These are phyloP conservation scores for Temnothorax curvispinosus DNA, from an alignment of 1,140 invertebrate genomes.

Conservation along the genomic window DNA sequence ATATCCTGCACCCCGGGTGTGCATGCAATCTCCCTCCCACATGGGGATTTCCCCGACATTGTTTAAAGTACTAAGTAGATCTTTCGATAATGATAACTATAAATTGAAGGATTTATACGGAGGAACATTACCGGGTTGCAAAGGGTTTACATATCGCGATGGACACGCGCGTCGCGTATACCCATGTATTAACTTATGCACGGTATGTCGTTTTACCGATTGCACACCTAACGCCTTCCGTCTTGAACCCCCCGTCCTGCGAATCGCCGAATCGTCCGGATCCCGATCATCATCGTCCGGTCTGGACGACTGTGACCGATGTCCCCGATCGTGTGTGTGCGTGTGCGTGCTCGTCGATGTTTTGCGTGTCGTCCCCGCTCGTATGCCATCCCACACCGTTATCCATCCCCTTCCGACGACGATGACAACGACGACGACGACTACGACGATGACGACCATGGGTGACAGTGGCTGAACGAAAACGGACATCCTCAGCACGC, in stretches of 20 bases:
- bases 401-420: conserved; percentile 23
- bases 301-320: conserved; percentile 49
- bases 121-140: background rate
- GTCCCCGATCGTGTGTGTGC: conserved; percentile 23
- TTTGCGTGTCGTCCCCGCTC: conserved; percentile 62
- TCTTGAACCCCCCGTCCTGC: background rate
- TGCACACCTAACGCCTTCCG: conserved; percentile 22
- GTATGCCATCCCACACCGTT: conserved; percentile 52
- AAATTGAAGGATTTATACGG: conserved; percentile 10
- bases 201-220: conserved; percentile 30
- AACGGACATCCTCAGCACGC: conserved; percentile 76
- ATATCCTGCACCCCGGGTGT: background rate
- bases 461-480: conserved; percentile 82
- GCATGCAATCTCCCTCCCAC: background rate
- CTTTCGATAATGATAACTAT: background rate
- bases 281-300: background rate
- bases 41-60: background rate
- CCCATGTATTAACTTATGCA: conserved; percentile 5
- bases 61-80: conserved; percentile 7
- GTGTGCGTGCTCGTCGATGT: conserved; percentile 54
- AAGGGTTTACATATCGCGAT: background rate
- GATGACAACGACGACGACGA: conserved; percentile 20
- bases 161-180: background rate
- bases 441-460: background rate
- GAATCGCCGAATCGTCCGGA: conserved; percentile 4